Evolutionary conservation across 2,797 vertebrate genomes (phyloP).

Genomic region (Myoxocephalus aenaeus): DNA sequence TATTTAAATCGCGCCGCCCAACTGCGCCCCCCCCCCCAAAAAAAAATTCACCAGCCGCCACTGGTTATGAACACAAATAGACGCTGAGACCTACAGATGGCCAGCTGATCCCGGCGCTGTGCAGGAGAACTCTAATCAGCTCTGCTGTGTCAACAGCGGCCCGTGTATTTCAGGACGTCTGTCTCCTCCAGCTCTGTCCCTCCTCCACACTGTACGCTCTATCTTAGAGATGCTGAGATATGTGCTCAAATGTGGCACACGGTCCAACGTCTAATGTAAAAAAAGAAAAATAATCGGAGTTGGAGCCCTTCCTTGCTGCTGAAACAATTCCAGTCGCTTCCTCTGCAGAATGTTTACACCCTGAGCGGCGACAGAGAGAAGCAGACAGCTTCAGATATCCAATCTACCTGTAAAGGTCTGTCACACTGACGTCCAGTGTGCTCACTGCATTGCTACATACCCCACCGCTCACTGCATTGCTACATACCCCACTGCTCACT

Average conservation of each 20-base stretch:
- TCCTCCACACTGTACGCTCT: background rate
- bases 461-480: no score
- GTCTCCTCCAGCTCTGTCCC: background rate
- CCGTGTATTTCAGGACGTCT: background rate
- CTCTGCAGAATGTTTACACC: background rate
- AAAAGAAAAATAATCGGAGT: no score
- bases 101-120: background rate
- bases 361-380: background rate
- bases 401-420: background rate
- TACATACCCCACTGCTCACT: no score
- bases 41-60: no score
- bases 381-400: background rate
- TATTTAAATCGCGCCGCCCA: no score
- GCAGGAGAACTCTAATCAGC: background rate
- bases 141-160: background rate
- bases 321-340: background rate
- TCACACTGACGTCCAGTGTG: background rate
- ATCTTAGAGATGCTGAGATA: background rate
- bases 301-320: no score
- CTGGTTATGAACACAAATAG: no score
- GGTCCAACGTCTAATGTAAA: background rate
- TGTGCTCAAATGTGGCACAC: background rate
- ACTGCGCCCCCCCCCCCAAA: no score
- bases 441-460: no score
- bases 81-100: background rate